Evolutionary conservation across 1,140 invertebrate genomes (phyloP).

Genomic region (Zaprionus ghesquierei): DNA sequence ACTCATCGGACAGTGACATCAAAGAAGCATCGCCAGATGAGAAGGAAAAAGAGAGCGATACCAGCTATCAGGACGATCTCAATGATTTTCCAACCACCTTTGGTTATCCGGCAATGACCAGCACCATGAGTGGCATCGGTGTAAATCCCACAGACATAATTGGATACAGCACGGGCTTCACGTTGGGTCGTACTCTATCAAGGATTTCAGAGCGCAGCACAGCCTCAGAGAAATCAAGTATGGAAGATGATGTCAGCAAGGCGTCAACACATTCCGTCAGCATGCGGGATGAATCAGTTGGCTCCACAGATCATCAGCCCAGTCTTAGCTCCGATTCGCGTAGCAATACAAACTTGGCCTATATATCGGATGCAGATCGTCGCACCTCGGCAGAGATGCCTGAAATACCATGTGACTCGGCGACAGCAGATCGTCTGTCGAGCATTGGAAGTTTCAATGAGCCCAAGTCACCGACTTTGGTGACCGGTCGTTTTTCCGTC

Average conservation of each 20-base stretch:
- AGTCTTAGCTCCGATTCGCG: constrained; percentile 92
- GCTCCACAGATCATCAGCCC: constrained; percentile 92
- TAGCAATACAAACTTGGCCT: constrained; percentile 87
- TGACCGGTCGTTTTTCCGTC: constrained; percentile 80
- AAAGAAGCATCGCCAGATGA: constrained; percentile 79
- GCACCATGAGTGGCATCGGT: constrained; percentile 83
- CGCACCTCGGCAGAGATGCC: constrained; percentile 91
- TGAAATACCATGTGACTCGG: constrained; percentile 89
- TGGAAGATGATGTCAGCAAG: constrained; percentile 93
- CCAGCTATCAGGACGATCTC: constrained; percentile 88
- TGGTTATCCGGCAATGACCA: constrained; percentile 85
- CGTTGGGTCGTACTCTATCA: constrained; percentile 89
- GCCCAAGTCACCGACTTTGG: constrained; percentile 83
- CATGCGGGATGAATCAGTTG: constrained; percentile 91
- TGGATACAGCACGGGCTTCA: constrained; percentile 88
- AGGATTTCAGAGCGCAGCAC: constrained; percentile 94
- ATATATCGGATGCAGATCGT: constrained; percentile 89
- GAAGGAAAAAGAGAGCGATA: constrained; percentile 82
- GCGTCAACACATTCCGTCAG: constrained; percentile 90
- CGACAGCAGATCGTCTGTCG: constrained; percentile 80
- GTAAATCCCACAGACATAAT: constrained; percentile 87
- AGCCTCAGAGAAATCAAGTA: constrained; percentile 90
- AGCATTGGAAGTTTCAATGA: constrained; percentile 82
- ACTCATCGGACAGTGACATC: constrained; percentile 79
- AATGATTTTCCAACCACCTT: constrained; percentile 89